phyloP scores from a whole-genome alignment of 2,113 vertebrate species.

The Egretta garzetta region DNA sequence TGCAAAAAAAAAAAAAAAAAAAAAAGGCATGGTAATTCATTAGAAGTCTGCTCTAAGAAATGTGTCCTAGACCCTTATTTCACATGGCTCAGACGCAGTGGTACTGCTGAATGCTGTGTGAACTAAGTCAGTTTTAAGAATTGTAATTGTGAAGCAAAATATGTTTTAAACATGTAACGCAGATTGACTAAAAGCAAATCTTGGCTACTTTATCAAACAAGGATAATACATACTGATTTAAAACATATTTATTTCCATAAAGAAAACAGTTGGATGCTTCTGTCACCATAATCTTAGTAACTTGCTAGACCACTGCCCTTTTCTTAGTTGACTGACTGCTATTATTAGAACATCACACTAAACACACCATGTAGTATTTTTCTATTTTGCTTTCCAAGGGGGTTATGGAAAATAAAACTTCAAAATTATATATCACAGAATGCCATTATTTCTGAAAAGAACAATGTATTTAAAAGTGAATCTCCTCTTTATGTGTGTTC shows the following conservation, averaged over 20 bases:
- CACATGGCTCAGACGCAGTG: not conserved
- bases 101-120: not conserved
- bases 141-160: not conserved
- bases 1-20: not conserved
- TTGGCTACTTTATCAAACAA: not conserved
- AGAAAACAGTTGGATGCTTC: not conserved
- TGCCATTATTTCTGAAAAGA: not conserved
- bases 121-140: not conserved
- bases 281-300: not conserved
- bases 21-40: not conserved
- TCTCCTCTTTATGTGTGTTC: not conserved
- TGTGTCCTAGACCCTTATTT: not conserved
- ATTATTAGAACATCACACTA: not conserved
- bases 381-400: not conserved
- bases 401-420: not conserved
- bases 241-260: constrained; percentile 18
- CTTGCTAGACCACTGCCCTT: not conserved
- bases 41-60: not conserved
- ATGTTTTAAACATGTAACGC: not conserved
- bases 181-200: not conserved
- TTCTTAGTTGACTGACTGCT: not conserved
- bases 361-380: not conserved
- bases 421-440: not conserved
- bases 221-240: not conserved
- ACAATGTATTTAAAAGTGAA: not conserved